Conservation (phyloP, 2,113 vertebrate species). For the Actenoides hombroni region DNA sequence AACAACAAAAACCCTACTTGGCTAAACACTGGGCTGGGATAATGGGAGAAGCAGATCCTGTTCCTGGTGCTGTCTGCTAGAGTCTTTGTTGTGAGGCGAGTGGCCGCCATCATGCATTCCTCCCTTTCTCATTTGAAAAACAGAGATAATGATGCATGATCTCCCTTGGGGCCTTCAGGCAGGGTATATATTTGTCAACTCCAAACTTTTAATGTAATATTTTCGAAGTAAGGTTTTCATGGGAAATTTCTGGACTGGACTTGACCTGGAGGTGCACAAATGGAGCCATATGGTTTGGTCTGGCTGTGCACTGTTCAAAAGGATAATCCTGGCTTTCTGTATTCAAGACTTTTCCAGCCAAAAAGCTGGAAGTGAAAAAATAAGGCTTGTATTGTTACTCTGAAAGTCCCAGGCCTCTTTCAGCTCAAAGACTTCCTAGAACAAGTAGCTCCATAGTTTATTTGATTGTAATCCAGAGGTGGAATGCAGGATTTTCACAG, state of each 20-base stretch:
- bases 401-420: not conserved
- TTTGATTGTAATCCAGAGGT: not conserved
- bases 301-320: not conserved
- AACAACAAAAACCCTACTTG: not conserved
- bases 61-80: not conserved
- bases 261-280: not conserved
- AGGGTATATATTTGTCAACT: not conserved
- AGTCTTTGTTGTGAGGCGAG: not conserved
- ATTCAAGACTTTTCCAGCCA: not conserved
- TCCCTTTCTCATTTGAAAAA: not conserved
- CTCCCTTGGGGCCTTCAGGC: not conserved
- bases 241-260: not conserved
- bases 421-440: not conserved
- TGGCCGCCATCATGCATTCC: not conserved
- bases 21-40: not conserved
- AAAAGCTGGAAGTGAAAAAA: not conserved
- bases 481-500: not conserved
- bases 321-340: not conserved
- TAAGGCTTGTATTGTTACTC: not conserved
- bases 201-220: not conserved
- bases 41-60: not conserved
- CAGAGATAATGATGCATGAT: not conserved
- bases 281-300: not conserved
- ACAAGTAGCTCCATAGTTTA: not conserved
- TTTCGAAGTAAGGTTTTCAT: not conserved